Evolutionary conservation across 2,888 invertebrate genomes (phyloP).

Genomic region (Plagiodera versicolora): DNA sequence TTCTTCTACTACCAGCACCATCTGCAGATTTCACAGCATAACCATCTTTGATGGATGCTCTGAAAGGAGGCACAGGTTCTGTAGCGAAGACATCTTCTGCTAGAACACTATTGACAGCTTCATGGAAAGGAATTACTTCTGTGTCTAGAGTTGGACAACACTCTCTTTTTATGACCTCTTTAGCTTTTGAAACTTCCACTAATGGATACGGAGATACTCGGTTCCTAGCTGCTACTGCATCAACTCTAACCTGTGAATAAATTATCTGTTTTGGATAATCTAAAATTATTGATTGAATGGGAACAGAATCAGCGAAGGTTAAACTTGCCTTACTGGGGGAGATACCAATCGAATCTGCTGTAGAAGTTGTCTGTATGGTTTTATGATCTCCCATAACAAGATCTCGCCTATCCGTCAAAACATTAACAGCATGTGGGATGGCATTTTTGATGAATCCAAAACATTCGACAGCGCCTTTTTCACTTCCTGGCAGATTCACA

Average conservation of each 20-base stretch:
- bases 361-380: no score
- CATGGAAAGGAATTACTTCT: conserved; percentile 48
- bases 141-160: conserved; percentile 36
- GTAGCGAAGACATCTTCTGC: conserved; percentile 68
- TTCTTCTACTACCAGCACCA: conserved; percentile 69
- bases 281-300: no score
- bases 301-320: no score
- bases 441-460: conserved; percentile 70
- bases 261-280: neutral
- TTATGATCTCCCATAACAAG: conserved; percentile 58
- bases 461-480: conserved; percentile 83
- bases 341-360: no score
- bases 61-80: conserved; percentile 86
- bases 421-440: conserved; percentile 80
- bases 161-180: conserved; percentile 59
- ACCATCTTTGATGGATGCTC: conserved; percentile 95
- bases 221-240: conserved; percentile 67
- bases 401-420: conserved; percentile 65
- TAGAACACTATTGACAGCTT: conserved; percentile 63
- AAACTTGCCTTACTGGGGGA: conserved; percentile 33
- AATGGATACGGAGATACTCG: conserved; percentile 83
- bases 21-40: conserved; percentile 88
- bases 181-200: conserved; percentile 73
- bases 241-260: conserved; percentile 55
- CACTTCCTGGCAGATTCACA: conserved; percentile 93